These are phyloP conservation scores for Chaetogeoica ovagalla DNA, from an alignment of 2,888 invertebrate species.

Conservation along the genomic window DNA sequence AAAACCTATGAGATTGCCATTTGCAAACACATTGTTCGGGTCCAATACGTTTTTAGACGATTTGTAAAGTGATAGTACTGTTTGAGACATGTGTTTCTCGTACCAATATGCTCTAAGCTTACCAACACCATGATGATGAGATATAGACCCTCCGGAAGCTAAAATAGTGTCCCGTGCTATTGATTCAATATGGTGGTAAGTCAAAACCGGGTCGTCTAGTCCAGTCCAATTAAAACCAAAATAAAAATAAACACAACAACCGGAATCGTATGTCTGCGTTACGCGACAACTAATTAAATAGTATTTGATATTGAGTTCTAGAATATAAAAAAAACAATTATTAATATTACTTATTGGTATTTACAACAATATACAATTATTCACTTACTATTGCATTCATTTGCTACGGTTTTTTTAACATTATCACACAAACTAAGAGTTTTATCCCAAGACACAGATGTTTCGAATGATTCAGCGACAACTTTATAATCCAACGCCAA, in stretches of 20 bases:
- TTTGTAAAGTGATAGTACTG: constrained; percentile 75
- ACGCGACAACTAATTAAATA: constrained; percentile 79
- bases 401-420: constrained; percentile 79
- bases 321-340: constrained; percentile 8
- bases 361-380: too few relatives aligned
- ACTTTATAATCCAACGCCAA: constrained; percentile 83
- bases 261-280: constrained; percentile 96
- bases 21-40: constrained; percentile 91
- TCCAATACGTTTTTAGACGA: constrained; percentile 87
- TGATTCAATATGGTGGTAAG: constrained; percentile 86
- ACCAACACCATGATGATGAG: constrained; percentile 96
- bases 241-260: constrained; percentile 95
- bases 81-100: constrained; percentile 74
- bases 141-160: constrained; percentile 86
- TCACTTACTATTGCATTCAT: constrained; percentile 63
- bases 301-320: constrained; percentile 63
- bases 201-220: constrained; percentile 69
- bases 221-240: constrained; percentile 77
- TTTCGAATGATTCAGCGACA: constrained; percentile 97
- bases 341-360: too few relatives aligned
- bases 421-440: constrained; percentile 80
- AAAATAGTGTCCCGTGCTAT: constrained; percentile 90
- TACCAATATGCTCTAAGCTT: constrained; percentile 90
- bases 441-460: constrained; percentile 96
- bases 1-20: constrained; percentile 71